Conservation (phyloP, 2,888 invertebrate genomes). For the Acholoe squamosa region DNA sequence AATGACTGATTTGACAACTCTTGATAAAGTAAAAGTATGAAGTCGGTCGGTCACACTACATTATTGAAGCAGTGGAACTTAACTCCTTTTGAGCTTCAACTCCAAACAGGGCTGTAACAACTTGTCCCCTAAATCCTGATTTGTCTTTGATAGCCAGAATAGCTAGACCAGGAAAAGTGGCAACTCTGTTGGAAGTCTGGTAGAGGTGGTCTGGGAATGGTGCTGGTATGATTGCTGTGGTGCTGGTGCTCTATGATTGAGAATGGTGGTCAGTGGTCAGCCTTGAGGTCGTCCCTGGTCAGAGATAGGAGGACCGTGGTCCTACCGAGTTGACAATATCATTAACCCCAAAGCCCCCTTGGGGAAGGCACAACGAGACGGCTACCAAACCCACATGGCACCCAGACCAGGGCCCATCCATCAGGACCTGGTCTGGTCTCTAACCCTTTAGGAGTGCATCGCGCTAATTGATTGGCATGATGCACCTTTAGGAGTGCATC, state of each 20-base stretch:
- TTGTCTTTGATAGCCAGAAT: too few species aligned
- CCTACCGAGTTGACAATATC: slow-evolving; percentile 4
- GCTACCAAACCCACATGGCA: not conserved
- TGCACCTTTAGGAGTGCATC: too few species aligned
- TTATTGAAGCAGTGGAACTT: too few species aligned
- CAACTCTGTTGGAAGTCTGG: too few species aligned
- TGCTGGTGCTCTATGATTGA: not conserved
- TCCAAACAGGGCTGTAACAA: too few species aligned
- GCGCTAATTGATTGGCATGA: too few species aligned
- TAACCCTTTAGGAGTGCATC: not conserved
- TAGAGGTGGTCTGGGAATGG: not conserved
- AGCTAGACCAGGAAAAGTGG: too few species aligned
- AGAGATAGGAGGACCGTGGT: not conserved
- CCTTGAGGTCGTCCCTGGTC: not conserved
- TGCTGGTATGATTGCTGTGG: not conserved
- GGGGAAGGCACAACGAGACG: not conserved
- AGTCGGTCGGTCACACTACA: too few species aligned
- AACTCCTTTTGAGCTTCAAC: too few species aligned
- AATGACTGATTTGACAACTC: too few species aligned
- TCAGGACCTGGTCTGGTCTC: not conserved
- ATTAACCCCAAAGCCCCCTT: not conserved
- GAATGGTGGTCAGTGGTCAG: not conserved
- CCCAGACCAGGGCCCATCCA: not conserved
- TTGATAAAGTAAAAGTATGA: too few species aligned
- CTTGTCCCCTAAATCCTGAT: too few species aligned